Evolutionary conservation across 2,113 vertebrate genomes (phyloP), one percentile per base, ranked within the genome.

Genomic region (Gallinago paraguaiae): DNA sequence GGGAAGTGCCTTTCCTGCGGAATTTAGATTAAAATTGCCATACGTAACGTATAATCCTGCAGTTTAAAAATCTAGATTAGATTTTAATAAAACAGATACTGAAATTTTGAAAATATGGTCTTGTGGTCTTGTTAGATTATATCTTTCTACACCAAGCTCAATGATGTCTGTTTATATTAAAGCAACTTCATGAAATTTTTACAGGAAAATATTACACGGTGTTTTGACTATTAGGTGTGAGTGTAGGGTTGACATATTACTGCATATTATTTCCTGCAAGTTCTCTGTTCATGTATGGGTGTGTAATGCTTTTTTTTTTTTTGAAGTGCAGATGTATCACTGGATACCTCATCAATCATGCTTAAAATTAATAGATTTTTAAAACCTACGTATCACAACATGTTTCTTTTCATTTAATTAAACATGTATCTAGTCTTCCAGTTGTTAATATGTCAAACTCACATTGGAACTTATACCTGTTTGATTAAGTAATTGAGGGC

Each of bases 1-100:
- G 95, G 95, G 92, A 96, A 97, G 87, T 90, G 95, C 89, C 88
- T 97, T 97, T 97, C 96, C 96, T 97, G 96, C 95, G 95, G 96
- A 98, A 97, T 95, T 86, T 76, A 92, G 95, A 95, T 97, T 80
- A 93, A 97, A 97, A 93, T 43, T 78, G 82, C 59, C 20, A 45
- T 76, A 9, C 3, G 3, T 70, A 68, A 71, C 33, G 3, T 56
- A 74, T 17, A 39, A 54, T 74, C 79, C 61, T 80, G 70, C 28
- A 63, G n/a, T 76, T 48, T 1, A 2, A 60, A 89, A 77, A 88
- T 61, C 83, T 82, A 79, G n/a, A 82, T 82, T 60, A 71, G 50
- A 20, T n/a, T 79, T 59, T 65, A 46, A 84, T 94, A 54, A 76
- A 89, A 57, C 35, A 79, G 48, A 37, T 67, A 92, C 13, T 67